Conservation (phyloP, 2,888 invertebrate genomes). For the Eurytoma adleriae region DNA sequence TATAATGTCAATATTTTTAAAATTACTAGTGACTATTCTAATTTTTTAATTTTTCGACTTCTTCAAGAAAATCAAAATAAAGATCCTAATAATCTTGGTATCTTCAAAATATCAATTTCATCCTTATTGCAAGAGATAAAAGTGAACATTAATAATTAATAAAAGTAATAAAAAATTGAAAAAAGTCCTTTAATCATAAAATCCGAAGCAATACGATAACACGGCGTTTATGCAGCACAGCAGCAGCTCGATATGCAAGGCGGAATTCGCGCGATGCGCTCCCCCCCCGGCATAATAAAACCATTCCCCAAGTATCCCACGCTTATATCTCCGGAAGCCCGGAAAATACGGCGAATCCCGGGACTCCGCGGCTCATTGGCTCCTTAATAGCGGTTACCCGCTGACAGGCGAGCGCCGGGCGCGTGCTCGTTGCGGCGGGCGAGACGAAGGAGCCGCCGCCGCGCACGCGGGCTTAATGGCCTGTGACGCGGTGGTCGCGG, state of each 20-base stretch:
- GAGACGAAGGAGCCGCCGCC: slow-evolving; percentile 18
- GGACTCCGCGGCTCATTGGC: slow-evolving; percentile 71
- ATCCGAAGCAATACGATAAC: no score
- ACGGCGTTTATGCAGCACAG: background rate
- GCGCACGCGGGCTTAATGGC: slow-evolving; percentile 69
- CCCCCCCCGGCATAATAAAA: slow-evolving; percentile 48
- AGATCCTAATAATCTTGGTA: no score
- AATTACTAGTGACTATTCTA: no score
- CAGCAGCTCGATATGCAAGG: background rate
- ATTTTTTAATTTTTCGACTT: no score
- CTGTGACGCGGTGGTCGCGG: slow-evolving; percentile 65
- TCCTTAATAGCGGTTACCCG: slow-evolving; percentile 75
- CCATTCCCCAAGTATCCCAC: slow-evolving; percentile 42
- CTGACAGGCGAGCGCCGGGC: slow-evolving; percentile 65
- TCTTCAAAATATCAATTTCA: no score
- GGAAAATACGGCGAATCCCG: slow-evolving; percentile 68
- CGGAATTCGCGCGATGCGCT: background rate
- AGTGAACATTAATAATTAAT: no score
- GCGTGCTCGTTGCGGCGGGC: slow-evolving; percentile 70
- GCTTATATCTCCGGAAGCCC: slow-evolving; percentile 62
- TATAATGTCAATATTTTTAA: no score
- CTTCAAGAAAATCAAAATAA: no score
- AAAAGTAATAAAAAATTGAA: no score
- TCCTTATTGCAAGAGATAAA: no score
- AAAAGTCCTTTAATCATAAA: no score